Percentiles rank a stretch among this genome's conserved stretches.
These are phyloP conservation scores for Neolamprologus sp. DNA, from an alignment of 2,113 vertebrate genomes.

Conservation along the genomic window DNA sequence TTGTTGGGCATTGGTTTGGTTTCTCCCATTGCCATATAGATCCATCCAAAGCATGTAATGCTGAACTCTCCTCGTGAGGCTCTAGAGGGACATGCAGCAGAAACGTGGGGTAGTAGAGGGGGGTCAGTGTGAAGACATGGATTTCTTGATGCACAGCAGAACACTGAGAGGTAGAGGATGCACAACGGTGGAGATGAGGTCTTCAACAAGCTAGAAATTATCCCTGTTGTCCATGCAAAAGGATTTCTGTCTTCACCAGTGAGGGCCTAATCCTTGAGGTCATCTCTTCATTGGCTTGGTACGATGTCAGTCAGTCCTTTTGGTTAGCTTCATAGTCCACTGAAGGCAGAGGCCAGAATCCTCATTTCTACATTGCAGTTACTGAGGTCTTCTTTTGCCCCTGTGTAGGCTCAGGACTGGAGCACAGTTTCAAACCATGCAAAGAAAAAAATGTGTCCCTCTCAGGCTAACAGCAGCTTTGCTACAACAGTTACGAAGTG, in stretches of 20 bases:
- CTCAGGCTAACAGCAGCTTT: neutral
- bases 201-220: slow-evolving; percentile 16
- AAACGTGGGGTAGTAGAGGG: neutral
- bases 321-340: slow-evolving; percentile 38
- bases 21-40: neutral
- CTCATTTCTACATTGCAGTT: slow-evolving; percentile 12
- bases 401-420: neutral
- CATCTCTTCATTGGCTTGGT: slow-evolving; percentile 24
- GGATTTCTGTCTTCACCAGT: slow-evolving; percentile 9
- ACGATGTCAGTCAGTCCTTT: slow-evolving; percentile 24
- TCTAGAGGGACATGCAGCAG: slow-evolving; percentile 28
- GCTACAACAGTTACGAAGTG: neutral
- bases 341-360: slow-evolving; percentile 26
- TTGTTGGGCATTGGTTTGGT: neutral
- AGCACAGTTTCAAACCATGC: slow-evolving; percentile 18
- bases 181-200: slow-evolving; percentile 26
- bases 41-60: neutral
- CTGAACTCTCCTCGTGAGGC: neutral
- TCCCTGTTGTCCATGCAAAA: slow-evolving; percentile 47
- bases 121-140: slow-evolving; percentile 2
- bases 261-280: slow-evolving; percentile 16
- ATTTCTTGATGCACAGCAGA: slow-evolving; percentile 29
- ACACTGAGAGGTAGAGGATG: slow-evolving; percentile 65
- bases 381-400: neutral
- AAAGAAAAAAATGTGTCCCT: neutral